Base-by-base conservation (phyloP, 2,113 vertebrate species). In the Ivindomyrus marchei region DNA sequence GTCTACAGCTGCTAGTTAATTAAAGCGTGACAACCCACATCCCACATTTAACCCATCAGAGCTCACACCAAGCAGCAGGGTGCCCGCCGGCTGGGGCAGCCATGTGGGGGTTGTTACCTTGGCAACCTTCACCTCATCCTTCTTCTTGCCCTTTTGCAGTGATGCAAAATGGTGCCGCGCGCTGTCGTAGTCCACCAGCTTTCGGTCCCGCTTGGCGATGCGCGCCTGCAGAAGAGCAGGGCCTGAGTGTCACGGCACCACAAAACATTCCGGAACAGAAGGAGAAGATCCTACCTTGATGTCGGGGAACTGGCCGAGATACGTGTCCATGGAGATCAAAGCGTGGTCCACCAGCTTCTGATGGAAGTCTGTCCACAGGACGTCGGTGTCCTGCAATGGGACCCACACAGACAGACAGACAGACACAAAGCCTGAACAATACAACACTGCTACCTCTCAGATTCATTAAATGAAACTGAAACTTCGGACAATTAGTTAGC, bases 141-240 rank as follows among this genome's bases (percentile, higher is more conserved):
- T 99, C 96, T 99, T 99, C 94, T 99, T 99, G 31, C 98, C 97
- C 0, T 97, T 98, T 93, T 99, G 98, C 89, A 99, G 95, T 87
- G 98, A 97, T 94, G 97, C 95, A 3, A 97, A 98, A 92, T 99
- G 98, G 93, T 99, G 98, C 90, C 98, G 95, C 89, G 98, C 98
- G 46, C 98, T 99, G 96, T 99, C 98, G 0, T 97, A 99, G 94
- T 99, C 98, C 93, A 99, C 98, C 91, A 99, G 95, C 94, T 99
- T 99, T 94, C 98, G 96, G 62, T 98, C 98, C 0, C 98, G 96
- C 94, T 99, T 99, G 0, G 98, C 97, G 0, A 99, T 98, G 42
- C 98, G 98, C 83, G 97, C 97, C 98, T 99, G 92, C 0, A 93
- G 46, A 90, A 31, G 46, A 10, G 50, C 39, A 53, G 10, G 17